Evolutionary conservation across 2,888 invertebrate species (phyloP), one percentile per base, ranked within the genome.

Genomic region (Hirtodrosophila histrioides): DNA sequence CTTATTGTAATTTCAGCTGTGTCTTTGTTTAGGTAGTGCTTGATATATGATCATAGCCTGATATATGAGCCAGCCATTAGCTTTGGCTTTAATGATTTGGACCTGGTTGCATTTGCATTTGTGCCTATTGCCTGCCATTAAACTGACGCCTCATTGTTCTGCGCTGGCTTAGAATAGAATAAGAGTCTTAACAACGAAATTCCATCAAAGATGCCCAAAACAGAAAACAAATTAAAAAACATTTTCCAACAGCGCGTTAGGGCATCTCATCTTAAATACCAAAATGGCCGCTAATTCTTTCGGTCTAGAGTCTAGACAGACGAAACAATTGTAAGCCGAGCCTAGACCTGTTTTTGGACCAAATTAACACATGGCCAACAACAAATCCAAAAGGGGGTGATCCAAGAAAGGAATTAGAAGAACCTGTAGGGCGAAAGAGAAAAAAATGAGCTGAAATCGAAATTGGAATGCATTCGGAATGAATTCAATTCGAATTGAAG

Each of bases 21-120:
- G 23, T 29, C 37, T 53, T 60, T 44, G 45, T 46, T 7, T 50
- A 12, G 17, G 27, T 45, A 36, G 11, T 31, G 62, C 40, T 50
- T 78, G 58, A 70, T 74, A 68, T 77, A 74, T 70, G 76, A 73
- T 73, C 73, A 41, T 27, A 39, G 62, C 12, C 50, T 75, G 79
- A 83, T 83, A 69, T 75, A 83, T 72, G 75, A 71, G 64, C 46
- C 56, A 51, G 62, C 78, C 65, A 81, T 78, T 85, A 75, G 65
- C 63, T 66, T 40, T 64, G 71, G 56, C 62, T 80, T 80, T 80
- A 80, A 75, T 72, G 84, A 78, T 69, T 67, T 64, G 40, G 23
- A n/a, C 49, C 5, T 17, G 50, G 31, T 29, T 58, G 65, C 75
- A 73, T 73, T 73, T 74, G 70, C 69, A 70, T 70, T 61, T 40